phyloP scores from a whole-genome alignment of 2,888 invertebrate species.

The Biston stratarius region DNA sequence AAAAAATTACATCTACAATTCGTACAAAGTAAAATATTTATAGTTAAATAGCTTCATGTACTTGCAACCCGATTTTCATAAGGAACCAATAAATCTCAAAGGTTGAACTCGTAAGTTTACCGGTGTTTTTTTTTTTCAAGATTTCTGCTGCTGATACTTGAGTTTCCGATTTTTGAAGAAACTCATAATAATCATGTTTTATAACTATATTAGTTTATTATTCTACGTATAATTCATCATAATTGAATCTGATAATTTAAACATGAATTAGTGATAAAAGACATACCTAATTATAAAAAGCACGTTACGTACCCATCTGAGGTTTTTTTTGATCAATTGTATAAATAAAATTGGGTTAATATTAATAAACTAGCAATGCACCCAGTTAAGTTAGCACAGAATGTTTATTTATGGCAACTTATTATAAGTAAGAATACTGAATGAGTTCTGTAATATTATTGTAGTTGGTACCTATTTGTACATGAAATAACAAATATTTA shows the following conservation, averaged over 20 bases:
- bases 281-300: conserved; percentile 2
- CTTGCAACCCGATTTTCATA: too few species aligned
- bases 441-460: background rate
- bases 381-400: conserved; percentile 26
- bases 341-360: background rate
- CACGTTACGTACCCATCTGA: background rate
- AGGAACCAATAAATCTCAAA: too few species aligned
- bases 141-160: too few species aligned
- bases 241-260: background rate
- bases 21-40: too few species aligned
- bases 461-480: background rate
- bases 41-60: too few species aligned
- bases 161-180: too few species aligned
- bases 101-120: too few species aligned
- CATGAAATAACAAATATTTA: background rate
- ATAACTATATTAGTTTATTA: background rate
- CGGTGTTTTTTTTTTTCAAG: too few species aligned
- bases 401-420: conserved; percentile 25
- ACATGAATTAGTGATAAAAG: background rate
- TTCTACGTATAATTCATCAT: background rate
- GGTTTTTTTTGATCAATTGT: background rate
- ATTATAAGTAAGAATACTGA: conserved; percentile 3
- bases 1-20: too few species aligned
- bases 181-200: background rate
- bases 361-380: conserved; percentile 1